A percentile compares a stretch with the other conserved stretches of the same genome.
phyloP scores from a whole-genome alignment of 2,113 vertebrate genomes.

The Balaeniceps rex region DNA sequence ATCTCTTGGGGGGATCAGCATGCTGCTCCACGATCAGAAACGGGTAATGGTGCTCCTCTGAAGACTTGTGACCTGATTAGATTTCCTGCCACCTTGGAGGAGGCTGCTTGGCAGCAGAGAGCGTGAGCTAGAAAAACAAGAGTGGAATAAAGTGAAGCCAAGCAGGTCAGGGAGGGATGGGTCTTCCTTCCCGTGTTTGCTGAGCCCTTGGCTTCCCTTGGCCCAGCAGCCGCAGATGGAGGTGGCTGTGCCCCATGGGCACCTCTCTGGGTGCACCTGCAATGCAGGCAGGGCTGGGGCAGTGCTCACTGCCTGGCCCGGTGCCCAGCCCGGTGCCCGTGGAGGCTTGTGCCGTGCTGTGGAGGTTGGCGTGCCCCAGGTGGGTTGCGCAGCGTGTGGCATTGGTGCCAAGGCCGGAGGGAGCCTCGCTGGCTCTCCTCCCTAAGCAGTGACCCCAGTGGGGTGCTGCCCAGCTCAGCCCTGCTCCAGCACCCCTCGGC shows the following conservation, averaged over 20 bases:
- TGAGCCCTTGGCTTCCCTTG: background rate
- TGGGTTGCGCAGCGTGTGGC: background rate
- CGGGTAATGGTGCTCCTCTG: background rate
- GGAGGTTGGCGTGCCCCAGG: background rate
- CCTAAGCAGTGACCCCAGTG: background rate
- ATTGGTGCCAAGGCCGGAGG: background rate
- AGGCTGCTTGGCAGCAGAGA: background rate
- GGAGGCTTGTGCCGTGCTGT: background rate
- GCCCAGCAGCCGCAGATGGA: background rate
- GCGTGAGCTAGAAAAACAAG: background rate
- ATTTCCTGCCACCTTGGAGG: background rate
- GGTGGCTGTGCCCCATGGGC: background rate
- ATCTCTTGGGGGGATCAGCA: background rate
- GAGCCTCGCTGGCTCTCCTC: background rate
- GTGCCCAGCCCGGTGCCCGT: background rate
- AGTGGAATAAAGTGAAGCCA: background rate
- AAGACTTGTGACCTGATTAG: background rate
- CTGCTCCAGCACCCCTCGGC: background rate
- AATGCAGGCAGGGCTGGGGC: background rate
- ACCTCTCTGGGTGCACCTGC: background rate
- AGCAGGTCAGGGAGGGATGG: background rate
- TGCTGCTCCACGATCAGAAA: rapidly evolving
- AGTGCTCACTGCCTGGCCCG: background rate
- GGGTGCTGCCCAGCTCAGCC: background rate
- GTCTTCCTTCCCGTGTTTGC: background rate